Conservation (phyloP, 2,888 invertebrate species). For the Phorcus lineatus region DNA sequence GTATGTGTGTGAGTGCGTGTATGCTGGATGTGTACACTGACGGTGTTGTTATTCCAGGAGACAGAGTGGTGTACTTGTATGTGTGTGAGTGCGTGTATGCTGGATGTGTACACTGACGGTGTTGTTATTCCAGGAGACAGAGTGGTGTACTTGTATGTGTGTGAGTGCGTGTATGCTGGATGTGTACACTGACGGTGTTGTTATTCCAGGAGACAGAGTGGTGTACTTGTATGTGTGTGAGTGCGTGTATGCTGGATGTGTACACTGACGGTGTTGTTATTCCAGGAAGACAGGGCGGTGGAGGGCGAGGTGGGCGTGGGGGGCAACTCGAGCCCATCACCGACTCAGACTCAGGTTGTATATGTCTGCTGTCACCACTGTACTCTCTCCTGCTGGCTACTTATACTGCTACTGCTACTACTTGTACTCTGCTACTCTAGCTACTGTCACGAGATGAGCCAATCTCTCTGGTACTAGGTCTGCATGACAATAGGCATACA, state of each 20-base stretch:
- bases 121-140: too few species aligned
- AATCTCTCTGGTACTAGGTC: background rate
- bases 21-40: too few species aligned
- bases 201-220: too few species aligned
- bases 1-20: too few species aligned
- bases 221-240: background rate
- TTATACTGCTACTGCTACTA: background rate
- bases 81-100: background rate
- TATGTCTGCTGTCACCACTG: background rate
- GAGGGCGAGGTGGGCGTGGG: slow-evolving; percentile 13
- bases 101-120: too few species aligned
- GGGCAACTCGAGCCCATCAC: slow-evolving; percentile 15
- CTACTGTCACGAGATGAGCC: background rate
- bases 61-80: too few species aligned
- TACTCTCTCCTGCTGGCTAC: background rate
- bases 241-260: background rate
- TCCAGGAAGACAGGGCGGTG: background rate
- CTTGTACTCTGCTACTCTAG: background rate
- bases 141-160: background rate
- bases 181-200: too few species aligned
- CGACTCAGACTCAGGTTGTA: slow-evolving; percentile 8
- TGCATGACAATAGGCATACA: too few species aligned
- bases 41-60: too few species aligned
- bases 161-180: background rate
- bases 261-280: background rate